Conservation (phyloP, 2,888 invertebrate species). For the Agrotis puta region DNA sequence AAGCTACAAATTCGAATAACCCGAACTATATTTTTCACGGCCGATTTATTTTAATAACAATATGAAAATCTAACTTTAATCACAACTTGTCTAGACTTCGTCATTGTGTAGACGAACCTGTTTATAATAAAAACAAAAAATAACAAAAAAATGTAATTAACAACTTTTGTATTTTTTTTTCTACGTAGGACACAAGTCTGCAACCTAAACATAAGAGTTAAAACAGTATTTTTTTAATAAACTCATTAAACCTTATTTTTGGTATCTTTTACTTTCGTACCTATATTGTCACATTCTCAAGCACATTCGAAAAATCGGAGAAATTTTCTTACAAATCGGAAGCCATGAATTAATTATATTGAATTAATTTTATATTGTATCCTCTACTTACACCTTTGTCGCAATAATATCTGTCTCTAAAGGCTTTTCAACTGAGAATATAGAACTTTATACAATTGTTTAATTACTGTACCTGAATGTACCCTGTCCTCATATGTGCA, state of each 20-base stretch:
- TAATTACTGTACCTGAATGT: not conserved
- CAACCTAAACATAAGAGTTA: too few relatives aligned
- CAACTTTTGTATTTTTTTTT: too few relatives aligned
- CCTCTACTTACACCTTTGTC: constrained; percentile 3
- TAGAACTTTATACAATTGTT: not conserved
- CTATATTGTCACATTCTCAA: too few relatives aligned
- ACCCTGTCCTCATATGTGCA: not conserved
- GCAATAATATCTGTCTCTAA: not conserved
- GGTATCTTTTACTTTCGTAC: too few relatives aligned
- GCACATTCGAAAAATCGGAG: not conserved
- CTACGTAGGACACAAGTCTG: too few relatives aligned
- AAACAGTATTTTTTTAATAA: too few relatives aligned
- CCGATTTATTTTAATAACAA: not conserved
- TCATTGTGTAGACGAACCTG: not conserved
- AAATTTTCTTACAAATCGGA: constrained; percentile 6
- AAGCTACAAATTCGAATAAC: too few relatives aligned
- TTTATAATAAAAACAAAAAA: too few relatives aligned
- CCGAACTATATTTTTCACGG: too few relatives aligned
- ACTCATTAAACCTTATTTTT: too few relatives aligned
- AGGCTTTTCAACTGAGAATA: not conserved
- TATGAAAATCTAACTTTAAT: not conserved
- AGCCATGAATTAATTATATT: constrained; percentile 2
- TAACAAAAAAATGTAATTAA: too few relatives aligned
- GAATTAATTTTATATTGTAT: constrained; percentile 24
- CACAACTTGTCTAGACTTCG: not conserved